These are phyloP conservation scores for Brachyhypopomus occidentalis DNA, from an alignment of 2,113 vertebrate species.

Conservation along the genomic window DNA sequence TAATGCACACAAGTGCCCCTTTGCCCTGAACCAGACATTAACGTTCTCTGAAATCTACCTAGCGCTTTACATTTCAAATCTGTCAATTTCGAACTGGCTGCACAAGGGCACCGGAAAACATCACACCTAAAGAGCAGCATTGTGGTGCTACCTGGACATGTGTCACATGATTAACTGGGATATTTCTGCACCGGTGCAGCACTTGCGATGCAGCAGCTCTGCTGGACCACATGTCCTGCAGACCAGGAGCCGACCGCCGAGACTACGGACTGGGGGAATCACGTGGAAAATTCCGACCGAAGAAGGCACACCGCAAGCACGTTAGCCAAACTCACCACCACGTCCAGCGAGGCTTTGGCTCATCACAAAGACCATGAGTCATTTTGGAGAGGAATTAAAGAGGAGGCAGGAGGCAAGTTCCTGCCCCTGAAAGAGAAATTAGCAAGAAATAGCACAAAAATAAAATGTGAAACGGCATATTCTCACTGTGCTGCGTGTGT, in stretches of 20 bases:
- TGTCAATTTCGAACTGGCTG: not conserved
- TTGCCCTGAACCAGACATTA: not conserved
- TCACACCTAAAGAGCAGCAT: not conserved
- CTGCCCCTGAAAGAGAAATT: not conserved
- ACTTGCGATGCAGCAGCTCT: not conserved
- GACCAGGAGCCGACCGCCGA: constrained; percentile 21
- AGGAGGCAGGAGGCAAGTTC: not conserved
- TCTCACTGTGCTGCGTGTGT: too few species aligned
- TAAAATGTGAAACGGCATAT: too few species aligned
- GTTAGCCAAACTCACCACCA: constrained; percentile 7
- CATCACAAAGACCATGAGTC: constrained; percentile 9
- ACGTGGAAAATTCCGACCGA: constrained; percentile 42
- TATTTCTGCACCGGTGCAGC: not conserved
- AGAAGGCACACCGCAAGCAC: constrained; percentile 15
- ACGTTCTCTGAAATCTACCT: not conserved
- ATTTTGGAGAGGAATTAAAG: not conserved
- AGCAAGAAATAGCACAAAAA: not conserved
- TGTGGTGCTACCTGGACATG: not conserved
- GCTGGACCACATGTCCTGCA: constrained; percentile 42
- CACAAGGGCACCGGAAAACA: not conserved
- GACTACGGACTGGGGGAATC: constrained; percentile 28
- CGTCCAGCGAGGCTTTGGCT: constrained; percentile 1
- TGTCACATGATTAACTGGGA: not conserved
- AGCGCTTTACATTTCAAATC: not conserved
- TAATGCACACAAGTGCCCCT: not conserved